Evolutionary conservation across 2,888 invertebrate species (phyloP), one percentile per base, ranked within the genome.

Genomic region (Iselma pallidipennis): DNA sequence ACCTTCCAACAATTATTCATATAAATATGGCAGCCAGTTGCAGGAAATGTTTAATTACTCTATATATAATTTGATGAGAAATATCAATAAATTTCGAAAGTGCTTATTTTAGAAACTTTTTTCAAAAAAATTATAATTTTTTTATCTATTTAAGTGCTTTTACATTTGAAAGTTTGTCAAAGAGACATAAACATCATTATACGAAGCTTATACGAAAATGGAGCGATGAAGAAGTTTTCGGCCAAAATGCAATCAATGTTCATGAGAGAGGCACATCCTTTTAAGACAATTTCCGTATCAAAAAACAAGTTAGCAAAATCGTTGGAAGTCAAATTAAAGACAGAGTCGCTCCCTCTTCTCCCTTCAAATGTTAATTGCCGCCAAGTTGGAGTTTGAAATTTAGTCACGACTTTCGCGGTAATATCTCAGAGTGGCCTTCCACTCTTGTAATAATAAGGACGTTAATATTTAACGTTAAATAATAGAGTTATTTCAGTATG

Each of bases 331-430:
- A 16, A 14, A 33, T 33, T 33, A 33, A 37, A 37, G 6, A 23
- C 29, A 19, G 60, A 37, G 33, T 16, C 9, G 2, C 9, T 16
- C 9, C 16, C 3, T 33, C 31, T 12, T 4, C 45, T 53, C 50
- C 53, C 61, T 57, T 52, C 48, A 67, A 67, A 69, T 70, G 67
- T 60, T 69, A 70, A 71, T 70, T 66, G 63, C 62, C 54, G 56
- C 58, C 61, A 62, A 65, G 65, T 63, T 61, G 59, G 31, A 63
- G 49, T 54, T 64, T 63, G 25, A 63, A 67, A 71, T 66, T 67
- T 66, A 65, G 53, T 55, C 65, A 64, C 33, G 63, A 66, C 66
- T 66, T 66, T 66, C 19, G 4, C 42, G 37, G 61, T 68, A 67
- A 64, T 60, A 63, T 67, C 68, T 71, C 65, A 63, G 62, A 65